Base-by-base conservation (phyloP, 2,797 vertebrate species). In the Austrolebias charrua region DNA sequence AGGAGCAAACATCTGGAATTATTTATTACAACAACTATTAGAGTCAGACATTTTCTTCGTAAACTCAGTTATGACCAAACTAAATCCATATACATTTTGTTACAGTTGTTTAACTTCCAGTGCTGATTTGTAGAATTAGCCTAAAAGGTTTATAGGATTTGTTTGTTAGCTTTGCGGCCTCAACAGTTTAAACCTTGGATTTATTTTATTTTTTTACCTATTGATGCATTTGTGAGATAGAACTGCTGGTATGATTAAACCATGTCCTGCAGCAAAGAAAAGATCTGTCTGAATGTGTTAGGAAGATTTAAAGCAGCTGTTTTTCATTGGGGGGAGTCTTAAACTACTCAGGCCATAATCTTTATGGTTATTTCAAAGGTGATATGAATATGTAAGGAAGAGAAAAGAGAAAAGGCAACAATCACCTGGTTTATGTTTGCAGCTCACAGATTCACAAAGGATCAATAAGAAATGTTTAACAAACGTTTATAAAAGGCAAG, bases 281-380 rank as follows among this genome's bases (percentile, higher is more conserved):
- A 48, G 12, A 46, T 38, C 31, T 24, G 5, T 60, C 33, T 45
- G 24, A 59, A 60, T 35, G 38, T 31, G 7, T 19, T 55, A 20
- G 52, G 47, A 55, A 59, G 44, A 47, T 48, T 19, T 38, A 31
- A 60, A 24, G 18, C 31, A 6, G 16, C 38, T 59, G 42, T 8
- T 38, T 60, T 48, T 38, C 44, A 35, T 45, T 59, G 45, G 31
- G 48, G 57, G 57, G 13, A 38, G 29, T 38, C 33, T 48, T 60
- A 60, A 49, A 60, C 46, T 38, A 24, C 33, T 49, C 42, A 44
- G 16, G 43, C 20, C 43, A 45, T 56, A 29, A 44, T 56, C 55
- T 56, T 56, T 51, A 44, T 46, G 57, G 45, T 54, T 57, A 20
- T 52, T 71, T 42, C 40, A 61, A 9, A 59, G n/a, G 45, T 47